phyloP scores from a whole-genome alignment of 2,888 invertebrate species.

The Clusia tigrina region DNA sequence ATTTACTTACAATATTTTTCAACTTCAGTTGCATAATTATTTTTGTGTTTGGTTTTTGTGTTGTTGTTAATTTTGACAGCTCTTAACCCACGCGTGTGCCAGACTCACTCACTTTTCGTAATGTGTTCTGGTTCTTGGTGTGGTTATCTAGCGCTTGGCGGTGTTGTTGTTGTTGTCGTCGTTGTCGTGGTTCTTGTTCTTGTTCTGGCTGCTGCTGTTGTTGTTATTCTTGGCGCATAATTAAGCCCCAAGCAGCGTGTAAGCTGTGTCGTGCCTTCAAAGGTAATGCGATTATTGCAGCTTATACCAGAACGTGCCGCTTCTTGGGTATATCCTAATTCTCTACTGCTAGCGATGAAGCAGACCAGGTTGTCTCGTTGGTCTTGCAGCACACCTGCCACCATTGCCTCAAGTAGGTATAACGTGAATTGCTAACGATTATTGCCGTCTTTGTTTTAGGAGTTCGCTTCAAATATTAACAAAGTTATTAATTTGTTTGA shows the following conservation, averaged over 20 bases:
- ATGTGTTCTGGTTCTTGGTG: not conserved
- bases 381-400: not conserved
- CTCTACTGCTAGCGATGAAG: not conserved
- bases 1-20: no score
- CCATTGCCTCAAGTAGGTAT: not conserved
- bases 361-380: not conserved
- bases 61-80: conserved; percentile 4
- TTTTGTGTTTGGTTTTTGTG: no score
- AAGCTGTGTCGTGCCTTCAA: conserved; percentile 23
- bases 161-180: not conserved
- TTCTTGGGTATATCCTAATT: not conserved
- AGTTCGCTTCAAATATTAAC: not conserved
- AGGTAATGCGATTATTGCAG: conserved; percentile 56
- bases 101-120: not conserved
- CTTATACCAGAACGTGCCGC: conserved; percentile 43
- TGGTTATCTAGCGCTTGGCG: not conserved
- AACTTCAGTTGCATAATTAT: no score
- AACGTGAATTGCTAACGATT: not conserved
- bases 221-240: conserved; percentile 15
- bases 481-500: not conserved
- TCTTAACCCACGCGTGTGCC: conserved; percentile 21
- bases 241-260: conserved; percentile 22
- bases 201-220: not conserved
- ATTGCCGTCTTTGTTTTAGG: not conserved
- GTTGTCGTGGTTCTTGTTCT: not conserved